Evolutionary conservation across 2,797 vertebrate species (phyloP).

Genomic region (Molossus molossus): DNA sequence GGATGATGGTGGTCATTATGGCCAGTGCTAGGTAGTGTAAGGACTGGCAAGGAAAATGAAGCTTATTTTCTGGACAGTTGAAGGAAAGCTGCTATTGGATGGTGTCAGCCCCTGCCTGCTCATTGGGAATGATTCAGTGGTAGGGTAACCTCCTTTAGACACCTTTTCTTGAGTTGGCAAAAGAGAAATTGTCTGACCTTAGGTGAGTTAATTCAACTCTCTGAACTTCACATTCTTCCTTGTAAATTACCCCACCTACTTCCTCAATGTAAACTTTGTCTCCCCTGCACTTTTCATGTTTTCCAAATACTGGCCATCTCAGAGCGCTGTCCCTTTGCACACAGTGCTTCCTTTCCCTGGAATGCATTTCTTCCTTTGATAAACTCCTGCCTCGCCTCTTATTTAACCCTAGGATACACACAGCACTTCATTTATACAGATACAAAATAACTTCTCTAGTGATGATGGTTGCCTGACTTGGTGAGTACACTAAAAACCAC

Average conservation of each 20-base stretch:
- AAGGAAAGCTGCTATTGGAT: neutral
- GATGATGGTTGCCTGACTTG: neutral
- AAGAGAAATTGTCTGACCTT: neutral
- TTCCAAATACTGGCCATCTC: neutral
- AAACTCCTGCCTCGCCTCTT: neutral
- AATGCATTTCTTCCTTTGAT: neutral
- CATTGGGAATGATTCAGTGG: neutral
- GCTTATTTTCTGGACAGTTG: neutral
- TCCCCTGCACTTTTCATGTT: neutral
- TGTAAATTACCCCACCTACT: constrained; percentile 25
- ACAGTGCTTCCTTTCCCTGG: constrained; percentile 25
- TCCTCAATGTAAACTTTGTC: neutral
- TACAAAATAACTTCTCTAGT: constrained; percentile 27
- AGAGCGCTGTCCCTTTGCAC: neutral
- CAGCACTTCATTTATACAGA: constrained; percentile 29
- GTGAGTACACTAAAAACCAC: neutral
- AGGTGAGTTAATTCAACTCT: constrained; percentile 48
- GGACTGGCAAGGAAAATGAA: constrained; percentile 25
- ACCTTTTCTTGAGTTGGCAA: neutral
- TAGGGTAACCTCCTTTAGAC: neutral
- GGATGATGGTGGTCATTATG: neutral
- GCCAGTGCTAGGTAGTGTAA: neutral
- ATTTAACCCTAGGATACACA: neutral
- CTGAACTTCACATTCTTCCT: constrained; percentile 15
- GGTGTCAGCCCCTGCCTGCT: neutral